Base-by-base conservation (phyloP, 2,113 vertebrate species). In the Perca schrenkii region DNA sequence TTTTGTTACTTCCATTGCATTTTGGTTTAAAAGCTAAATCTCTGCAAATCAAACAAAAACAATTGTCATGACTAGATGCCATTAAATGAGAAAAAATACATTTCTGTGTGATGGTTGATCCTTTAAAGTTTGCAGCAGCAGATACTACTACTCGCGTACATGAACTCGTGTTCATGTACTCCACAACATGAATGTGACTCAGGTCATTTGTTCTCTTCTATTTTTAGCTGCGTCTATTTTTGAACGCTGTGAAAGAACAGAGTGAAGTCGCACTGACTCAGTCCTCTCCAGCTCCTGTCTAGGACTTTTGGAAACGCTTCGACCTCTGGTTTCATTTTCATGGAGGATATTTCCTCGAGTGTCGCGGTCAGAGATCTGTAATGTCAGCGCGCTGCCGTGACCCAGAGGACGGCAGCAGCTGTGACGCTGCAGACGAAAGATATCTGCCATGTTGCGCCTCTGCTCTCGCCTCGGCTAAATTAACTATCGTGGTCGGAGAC, bases 401-500 rank as follows among this genome's bases (percentile, higher is more conserved):
- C 22, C 64, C 72, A 12, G 71, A 89, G 22, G 74, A 74, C 43
- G 13, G 36, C 47, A 56, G 57, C 71, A 65, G 68, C 83, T 47
- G 25, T 60, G 64, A 22, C 2, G 43, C 25, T 3, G 52, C 53
- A 17, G 83, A 58, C 1, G 57, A 72, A 60, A 16, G 19, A 10
- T 6, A 22, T 79, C 66, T 53, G 60, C 16, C 70, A 14, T 14
- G 65, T 57, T 11, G 34, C 31, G 13, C 56, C 40, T 10, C 2
- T 11, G 10, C 2, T 43, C 40, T 43, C 40, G 10, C 40, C 17
- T 53, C 74, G 0, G 88, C 83, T 21, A 69, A 74, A 0, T 86
- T 98, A 70, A 78, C 89, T 7, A 91, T 99, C 36, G 89, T 94
- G 43, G 95, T 98, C 61, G 96, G 94, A 74, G 95, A 92, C 40